Base-by-base conservation (phyloP, 2,113 vertebrate species). In the Uria aalge region DNA sequence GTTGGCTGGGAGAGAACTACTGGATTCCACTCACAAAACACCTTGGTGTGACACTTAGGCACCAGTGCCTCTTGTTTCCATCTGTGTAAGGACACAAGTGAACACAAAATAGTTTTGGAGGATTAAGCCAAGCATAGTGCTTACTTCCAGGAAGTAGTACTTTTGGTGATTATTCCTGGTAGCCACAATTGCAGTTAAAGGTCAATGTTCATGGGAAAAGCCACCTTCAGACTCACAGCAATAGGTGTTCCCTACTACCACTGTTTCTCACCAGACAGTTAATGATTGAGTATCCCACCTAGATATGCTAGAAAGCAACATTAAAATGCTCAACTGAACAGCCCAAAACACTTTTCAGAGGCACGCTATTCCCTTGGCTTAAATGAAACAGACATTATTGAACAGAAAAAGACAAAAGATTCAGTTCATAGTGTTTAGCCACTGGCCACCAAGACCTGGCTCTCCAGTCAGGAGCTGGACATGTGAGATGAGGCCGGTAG, bases 41-140 rank as follows among this genome's bases (percentile, higher is more conserved):
- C 43, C 32, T 2, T 5, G 3, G 45, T 2, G 1, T 13, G 15
- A 6, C 40, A 55, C 55, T 71, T 2, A 19, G 19, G 41, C 27
- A 77, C 27, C 55, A 62, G 16, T 19, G n/a, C 21, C 50, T 69
- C 87, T 11, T 29, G 7, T 69, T 84, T 89, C 40, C 75, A 66
- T 8, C 45, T 40, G 20, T 16, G 16, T 12, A 56, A 91, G 8
- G n/a, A 72, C n/a, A 82, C 15, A n/a, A 16, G 3, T 21, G 27
- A 85, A 82, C 41, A 67, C n/a, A 82, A 90, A 69, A 72, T 3
- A 59, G 15, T 52, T 73, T 23, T 9, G 53, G 18, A 56, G 26
- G 30, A 62, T 92, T 45, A 81, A 50, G 45, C 5, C 55, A 62
- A 81, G 60, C 45, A 69, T 29, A 19, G 30, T 27, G 23, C 24